A percentile compares a stretch with the other conserved stretches of the same genome.
Evolutionary conservation across 2,888 invertebrate species (phyloP).

Genomic region (Campoletis raptor): DNA sequence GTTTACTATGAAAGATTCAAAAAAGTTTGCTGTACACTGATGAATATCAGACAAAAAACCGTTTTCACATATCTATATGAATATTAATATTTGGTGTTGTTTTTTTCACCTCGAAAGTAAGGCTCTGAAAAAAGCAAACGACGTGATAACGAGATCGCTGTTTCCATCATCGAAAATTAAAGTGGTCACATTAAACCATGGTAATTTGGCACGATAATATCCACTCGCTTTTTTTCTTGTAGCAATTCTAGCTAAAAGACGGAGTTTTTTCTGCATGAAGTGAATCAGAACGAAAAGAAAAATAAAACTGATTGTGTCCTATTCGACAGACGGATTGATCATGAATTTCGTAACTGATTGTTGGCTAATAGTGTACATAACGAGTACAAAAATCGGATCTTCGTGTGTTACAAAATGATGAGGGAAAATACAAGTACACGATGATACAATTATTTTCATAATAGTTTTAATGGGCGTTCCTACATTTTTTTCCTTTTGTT

Average conservation of each 20-base stretch:
- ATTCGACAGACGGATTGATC: neutral
- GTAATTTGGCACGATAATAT: slow-evolving; percentile 60
- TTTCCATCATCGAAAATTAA: slow-evolving; percentile 50
- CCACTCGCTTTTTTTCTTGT: slow-evolving; percentile 15
- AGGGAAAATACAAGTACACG: neutral
- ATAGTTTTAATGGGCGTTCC: neutral
- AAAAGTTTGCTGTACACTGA: slow-evolving; percentile 48
- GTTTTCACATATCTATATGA: slow-evolving; percentile 1
- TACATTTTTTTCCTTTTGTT: slow-evolving; percentile 22
- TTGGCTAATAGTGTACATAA: neutral
- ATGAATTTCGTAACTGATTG: neutral
- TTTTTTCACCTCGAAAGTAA: slow-evolving; percentile 27
- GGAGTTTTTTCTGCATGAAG: neutral
- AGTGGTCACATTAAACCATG: slow-evolving; percentile 36
- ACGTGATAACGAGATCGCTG: slow-evolving; percentile 56
- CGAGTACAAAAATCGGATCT: neutral
- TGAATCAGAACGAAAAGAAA: neutral
- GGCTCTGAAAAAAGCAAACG: slow-evolving; percentile 47
- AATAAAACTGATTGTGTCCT: neutral
- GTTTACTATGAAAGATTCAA: slow-evolving; percentile 67
- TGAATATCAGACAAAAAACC: neutral
- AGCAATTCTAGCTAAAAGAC: slow-evolving; percentile 16
- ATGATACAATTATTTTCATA: neutral
- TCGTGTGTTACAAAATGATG: neutral
- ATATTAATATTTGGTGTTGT: slow-evolving; percentile 8